Percentiles rank a stretch among this genome's conserved stretches.
phyloP scores from a whole-genome alignment of 2,888 invertebrate species.

The Pyrgus malvae region DNA sequence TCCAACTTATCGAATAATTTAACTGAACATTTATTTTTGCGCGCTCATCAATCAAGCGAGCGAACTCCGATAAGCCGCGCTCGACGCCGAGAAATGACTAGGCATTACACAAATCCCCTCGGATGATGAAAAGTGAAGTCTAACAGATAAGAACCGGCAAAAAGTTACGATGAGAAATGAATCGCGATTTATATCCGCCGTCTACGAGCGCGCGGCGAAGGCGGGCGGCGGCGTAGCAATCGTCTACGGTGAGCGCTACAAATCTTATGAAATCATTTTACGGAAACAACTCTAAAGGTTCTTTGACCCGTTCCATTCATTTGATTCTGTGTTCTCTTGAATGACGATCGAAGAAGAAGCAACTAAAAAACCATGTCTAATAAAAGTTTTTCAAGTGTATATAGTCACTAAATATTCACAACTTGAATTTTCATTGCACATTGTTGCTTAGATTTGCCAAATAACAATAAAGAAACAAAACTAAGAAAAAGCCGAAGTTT shows the following conservation, averaged over 20 bases:
- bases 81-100: constrained; percentile 83
- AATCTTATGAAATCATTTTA: constrained; percentile 4
- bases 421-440: too few species aligned
- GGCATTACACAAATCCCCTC: constrained; percentile 83
- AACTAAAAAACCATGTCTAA: too few species aligned
- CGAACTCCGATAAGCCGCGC: constrained; percentile 79
- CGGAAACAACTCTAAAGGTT: not conserved
- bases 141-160: constrained; percentile 83
- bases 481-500: constrained; percentile 59
- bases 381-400: too few species aligned
- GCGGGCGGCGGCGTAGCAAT: constrained; percentile 24
- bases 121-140: constrained; percentile 84
- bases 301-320: too few species aligned
- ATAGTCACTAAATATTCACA: too few species aligned
- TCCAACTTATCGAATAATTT: constrained; percentile 83
- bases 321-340: too few species aligned
- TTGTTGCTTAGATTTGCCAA: too few species aligned
- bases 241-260: constrained; percentile 14
- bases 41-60: constrained; percentile 82
- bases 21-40: constrained; percentile 83
- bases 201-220: constrained; percentile 46
- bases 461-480: constrained; percentile 36
- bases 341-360: too few species aligned
- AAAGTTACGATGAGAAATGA: constrained; percentile 84
- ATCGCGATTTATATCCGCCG: constrained; percentile 80